Conservation (phyloP, 2,888 invertebrate species). For the Nomada lathburiana region DNA sequence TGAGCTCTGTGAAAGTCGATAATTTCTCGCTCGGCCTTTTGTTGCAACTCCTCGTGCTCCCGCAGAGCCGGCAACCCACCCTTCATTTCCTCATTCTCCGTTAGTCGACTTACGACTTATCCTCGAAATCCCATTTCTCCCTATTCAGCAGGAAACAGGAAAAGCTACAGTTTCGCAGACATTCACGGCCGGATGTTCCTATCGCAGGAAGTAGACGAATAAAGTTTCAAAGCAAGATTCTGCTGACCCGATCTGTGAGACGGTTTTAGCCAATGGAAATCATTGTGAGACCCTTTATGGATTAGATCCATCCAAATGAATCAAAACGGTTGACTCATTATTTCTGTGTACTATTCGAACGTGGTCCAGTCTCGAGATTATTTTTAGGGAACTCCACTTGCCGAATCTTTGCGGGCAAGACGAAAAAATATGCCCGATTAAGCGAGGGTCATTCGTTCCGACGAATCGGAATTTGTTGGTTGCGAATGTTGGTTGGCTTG, state of each 20-base stretch:
- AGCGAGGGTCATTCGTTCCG: not conserved
- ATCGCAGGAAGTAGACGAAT: slow-evolving; percentile 48
- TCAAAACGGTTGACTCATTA: not conserved
- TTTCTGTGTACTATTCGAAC: too few species aligned
- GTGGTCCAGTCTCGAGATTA: too few species aligned
- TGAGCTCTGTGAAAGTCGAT: slow-evolving; percentile 44
- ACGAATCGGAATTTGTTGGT: slow-evolving; percentile 27
- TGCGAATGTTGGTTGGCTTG: slow-evolving; percentile 24
- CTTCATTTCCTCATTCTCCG: slow-evolving; percentile 55
- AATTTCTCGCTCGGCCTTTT: slow-evolving; percentile 61
- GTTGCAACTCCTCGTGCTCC: slow-evolving; percentile 45
- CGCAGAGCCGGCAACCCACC: slow-evolving; percentile 9
- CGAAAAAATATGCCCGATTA: not conserved
- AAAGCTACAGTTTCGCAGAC: slow-evolving; percentile 60
- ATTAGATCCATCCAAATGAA: not conserved
- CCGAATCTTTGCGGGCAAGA: too few species aligned
- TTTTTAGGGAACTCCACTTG: too few species aligned
- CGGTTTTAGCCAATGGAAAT: not conserved
- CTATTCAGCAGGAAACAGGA: slow-evolving; percentile 65
- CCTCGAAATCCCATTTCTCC: slow-evolving; percentile 64
- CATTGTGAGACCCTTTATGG: not conserved
- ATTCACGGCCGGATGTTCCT: slow-evolving; percentile 56
- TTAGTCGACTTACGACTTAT: slow-evolving; percentile 69
- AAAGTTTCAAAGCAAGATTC: slow-evolving; percentile 52
- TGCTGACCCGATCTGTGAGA: slow-evolving; percentile 21